phyloP scores from a whole-genome alignment of 2,888 invertebrate species.

The Melanostoma scalare region DNA sequence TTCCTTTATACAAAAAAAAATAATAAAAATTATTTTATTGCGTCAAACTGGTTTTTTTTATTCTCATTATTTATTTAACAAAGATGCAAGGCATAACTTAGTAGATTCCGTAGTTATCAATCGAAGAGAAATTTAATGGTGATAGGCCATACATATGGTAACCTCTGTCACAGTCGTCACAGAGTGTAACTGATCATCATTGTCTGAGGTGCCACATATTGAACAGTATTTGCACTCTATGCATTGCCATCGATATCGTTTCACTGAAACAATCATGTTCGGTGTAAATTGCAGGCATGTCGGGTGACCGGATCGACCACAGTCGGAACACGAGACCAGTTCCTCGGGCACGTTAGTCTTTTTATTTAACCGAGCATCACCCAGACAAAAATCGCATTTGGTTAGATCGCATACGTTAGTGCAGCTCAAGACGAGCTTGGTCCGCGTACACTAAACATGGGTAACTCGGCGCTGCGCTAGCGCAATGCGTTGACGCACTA shows the following conservation, averaged over 20 bases:
- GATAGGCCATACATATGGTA: conserved; percentile 99
- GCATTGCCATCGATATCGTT: conserved; percentile 99
- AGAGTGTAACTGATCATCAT: conserved; percentile 99
- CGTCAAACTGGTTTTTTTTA: conserved; percentile 50
- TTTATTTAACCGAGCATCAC: conserved; percentile 97
- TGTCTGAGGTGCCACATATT: conserved; percentile 98
- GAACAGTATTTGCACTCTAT: conserved; percentile 99
- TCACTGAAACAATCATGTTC: conserved; percentile 99
- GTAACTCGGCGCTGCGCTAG: too few species aligned
- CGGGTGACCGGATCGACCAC: conserved; percentile 99
- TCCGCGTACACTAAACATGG: too few species aligned
- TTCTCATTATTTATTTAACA: conserved; percentile 54
- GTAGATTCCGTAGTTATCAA: conserved; percentile 22
- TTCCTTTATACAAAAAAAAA: not conserved
- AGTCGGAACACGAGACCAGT: conserved; percentile 98
- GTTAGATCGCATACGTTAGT: too few species aligned
- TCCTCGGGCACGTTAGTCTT: conserved; percentile 97
- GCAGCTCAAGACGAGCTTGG: too few species aligned
- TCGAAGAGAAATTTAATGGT: conserved; percentile 83
- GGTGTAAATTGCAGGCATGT: conserved; percentile 98
- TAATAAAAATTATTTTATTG: conserved; percentile 20
- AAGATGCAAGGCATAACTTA: conserved; percentile 44
- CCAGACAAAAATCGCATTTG: conserved; percentile 99
- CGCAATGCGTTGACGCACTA: too few species aligned
- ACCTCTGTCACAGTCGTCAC: conserved; percentile 99